Conservation (phyloP, 2,888 invertebrate genomes). For the Empis stercorea region DNA sequence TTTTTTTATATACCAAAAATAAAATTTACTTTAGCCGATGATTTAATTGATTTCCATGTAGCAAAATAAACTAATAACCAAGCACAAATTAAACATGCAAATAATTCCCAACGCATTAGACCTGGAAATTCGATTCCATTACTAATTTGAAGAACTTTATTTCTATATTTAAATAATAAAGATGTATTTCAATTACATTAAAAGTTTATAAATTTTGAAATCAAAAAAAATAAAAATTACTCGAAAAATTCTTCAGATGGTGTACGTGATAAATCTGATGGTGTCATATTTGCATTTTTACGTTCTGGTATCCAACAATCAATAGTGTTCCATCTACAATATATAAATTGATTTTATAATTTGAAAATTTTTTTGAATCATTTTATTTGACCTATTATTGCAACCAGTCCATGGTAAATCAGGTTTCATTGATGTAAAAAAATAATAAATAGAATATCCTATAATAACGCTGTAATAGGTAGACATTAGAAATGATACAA, state of each 20-base stretch:
- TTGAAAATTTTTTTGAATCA: too few species aligned
- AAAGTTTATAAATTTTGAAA: background rate
- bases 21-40: conserved; percentile 58
- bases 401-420: conserved; percentile 86
- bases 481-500: conserved; percentile 88
- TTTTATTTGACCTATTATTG: conserved; percentile 51
- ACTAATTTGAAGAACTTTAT: conserved; percentile 74
- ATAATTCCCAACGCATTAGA: conserved; percentile 73
- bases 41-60: conserved; percentile 91
- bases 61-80: conserved; percentile 94
- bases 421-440: conserved; percentile 78
- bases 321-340: conserved; percentile 54
- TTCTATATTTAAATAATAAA: conserved; percentile 41
- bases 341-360: too few species aligned
- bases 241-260: conserved; percentile 88
- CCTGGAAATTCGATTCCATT: conserved; percentile 73
- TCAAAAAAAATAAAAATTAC: conserved; percentile 39
- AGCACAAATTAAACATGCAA: conserved; percentile 76
- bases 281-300: conserved; percentile 43
- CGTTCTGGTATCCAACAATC: conserved; percentile 68
- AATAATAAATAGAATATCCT: conserved; percentile 86
- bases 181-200: background rate
- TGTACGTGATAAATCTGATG: conserved; percentile 61
- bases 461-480: conserved; percentile 94
- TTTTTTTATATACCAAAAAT: background rate